A percentile compares a stretch with the other conserved stretches of the same genome.
These are phyloP conservation scores for Portevinia maculata DNA, from an alignment of 2,888 invertebrate species.

Conservation along the genomic window DNA sequence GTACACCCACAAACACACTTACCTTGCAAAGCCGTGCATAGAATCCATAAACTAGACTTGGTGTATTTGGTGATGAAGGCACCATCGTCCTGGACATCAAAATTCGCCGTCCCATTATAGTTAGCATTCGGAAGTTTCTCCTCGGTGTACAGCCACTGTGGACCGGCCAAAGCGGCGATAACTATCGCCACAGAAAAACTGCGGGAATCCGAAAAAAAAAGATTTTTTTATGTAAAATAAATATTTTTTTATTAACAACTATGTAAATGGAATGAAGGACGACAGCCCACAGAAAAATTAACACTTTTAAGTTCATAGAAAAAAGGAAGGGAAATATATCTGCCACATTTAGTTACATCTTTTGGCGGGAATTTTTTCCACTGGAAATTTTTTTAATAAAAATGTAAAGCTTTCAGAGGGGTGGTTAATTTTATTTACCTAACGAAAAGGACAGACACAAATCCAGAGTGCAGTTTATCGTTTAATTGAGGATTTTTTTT, in stretches of 20 bases:
- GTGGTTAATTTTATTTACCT: slow-evolving; percentile 46
- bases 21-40: slow-evolving; percentile 82
- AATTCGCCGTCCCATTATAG: slow-evolving; percentile 88
- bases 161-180: slow-evolving; percentile 83
- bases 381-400: neutral
- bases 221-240: slow-evolving; percentile 18
- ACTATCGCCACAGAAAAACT: slow-evolving; percentile 83
- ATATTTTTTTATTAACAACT: slow-evolving; percentile 32
- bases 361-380: slow-evolving; percentile 19
- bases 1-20: slow-evolving; percentile 62
- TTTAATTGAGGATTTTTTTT: slow-evolving; percentile 17
- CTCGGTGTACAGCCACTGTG: slow-evolving; percentile 93
- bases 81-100: slow-evolving; percentile 81
- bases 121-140: slow-evolving; percentile 91
- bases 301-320: slow-evolving; percentile 15
- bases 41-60: slow-evolving; percentile 82
- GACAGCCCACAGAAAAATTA: slow-evolving; percentile 42
- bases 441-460: slow-evolving; percentile 13
- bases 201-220: slow-evolving; percentile 34
- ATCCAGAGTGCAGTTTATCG: slow-evolving; percentile 53
- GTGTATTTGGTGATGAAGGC: slow-evolving; percentile 82
- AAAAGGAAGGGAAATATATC: neutral
- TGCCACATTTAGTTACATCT: slow-evolving; percentile 35
- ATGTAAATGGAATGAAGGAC: slow-evolving; percentile 31
- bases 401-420: slow-evolving; percentile 23